These are phyloP conservation scores for Trichopria drosophilae DNA, from an alignment of 2,888 invertebrate species.

Conservation along the genomic window DNA sequence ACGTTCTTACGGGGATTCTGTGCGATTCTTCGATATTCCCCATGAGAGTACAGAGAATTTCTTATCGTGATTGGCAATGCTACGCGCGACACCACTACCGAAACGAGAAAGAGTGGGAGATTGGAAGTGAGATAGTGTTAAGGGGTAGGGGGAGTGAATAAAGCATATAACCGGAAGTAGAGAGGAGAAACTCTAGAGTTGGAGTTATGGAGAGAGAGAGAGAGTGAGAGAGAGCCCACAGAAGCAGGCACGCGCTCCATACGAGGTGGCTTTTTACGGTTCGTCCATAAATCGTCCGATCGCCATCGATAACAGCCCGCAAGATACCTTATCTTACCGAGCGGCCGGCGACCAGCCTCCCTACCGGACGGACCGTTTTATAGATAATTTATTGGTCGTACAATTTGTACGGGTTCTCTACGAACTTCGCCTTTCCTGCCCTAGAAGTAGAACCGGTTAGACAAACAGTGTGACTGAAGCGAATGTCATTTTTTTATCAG, in stretches of 20 bases:
- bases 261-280: constrained; percentile 41
- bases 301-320: constrained; percentile 53
- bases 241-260: constrained; percentile 35
- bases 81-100: constrained; percentile 36
- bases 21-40: constrained; percentile 6
- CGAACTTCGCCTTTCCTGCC: constrained; percentile 28
- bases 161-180: too few relatives aligned
- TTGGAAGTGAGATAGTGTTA: too few relatives aligned
- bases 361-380: constrained; percentile 44
- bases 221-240: constrained; percentile 23
- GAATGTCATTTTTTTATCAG: too few relatives aligned
- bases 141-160: too few relatives aligned
- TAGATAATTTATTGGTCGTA: constrained; percentile 48
- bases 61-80: constrained; percentile 33
- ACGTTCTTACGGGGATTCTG: too few relatives aligned
- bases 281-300: constrained; percentile 50
- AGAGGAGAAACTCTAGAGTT: too few relatives aligned
- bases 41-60: constrained; percentile 16
- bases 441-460: too few relatives aligned
- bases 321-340: constrained; percentile 49
- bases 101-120: too few relatives aligned
- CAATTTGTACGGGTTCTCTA: constrained; percentile 50
- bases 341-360: constrained; percentile 34
- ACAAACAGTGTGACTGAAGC: too few relatives aligned
- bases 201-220: background rate